Base-by-base conservation (phyloP, 1,140 invertebrate genomes). In the Drosophila sechellia region DNA sequence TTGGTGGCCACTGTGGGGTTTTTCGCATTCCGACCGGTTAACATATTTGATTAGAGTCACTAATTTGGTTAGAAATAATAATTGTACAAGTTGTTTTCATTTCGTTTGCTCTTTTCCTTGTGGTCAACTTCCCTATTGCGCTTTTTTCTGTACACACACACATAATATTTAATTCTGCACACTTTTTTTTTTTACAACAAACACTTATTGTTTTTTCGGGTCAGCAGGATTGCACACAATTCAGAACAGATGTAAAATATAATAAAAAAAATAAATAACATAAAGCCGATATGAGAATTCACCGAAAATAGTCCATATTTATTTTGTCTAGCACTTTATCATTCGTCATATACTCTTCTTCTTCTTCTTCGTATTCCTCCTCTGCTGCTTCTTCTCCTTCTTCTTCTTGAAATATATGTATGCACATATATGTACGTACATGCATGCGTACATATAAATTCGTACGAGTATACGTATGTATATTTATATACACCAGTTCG, bases 251-350 rank as follows among this genome's bases (percentile, higher is more conserved):
- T 20, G 22, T 11, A 60, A 60, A 35, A 55, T 37, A 55, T 37
- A 55, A 6, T 17, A 50, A 56, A 56, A 60, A 54, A 61, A 60
- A 61, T 11, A 61, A 42, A 31, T 31, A 31, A 31, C 27, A 31
- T 31, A 27, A 37, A 52, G 40, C 60, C 52, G 43, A 50, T 77
- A 63, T 60, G 2, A 40, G 54, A 59, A 58, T 61, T 61, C 59
- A 58, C 64, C 20, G 35, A 48, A 15, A 65, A 39, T 46, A 27
- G 57, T 48, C 13, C 57, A 63, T 46, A 45, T 65, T 64, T 65
- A 65, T 71, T 56, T 71, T 72, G 48, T 59, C 17, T 72, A 60
- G 46, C 69, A 72, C 65, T 72, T 71, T 53, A 70, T 71, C 69
- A 49, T 70, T 70, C 65, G 45, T 71, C 45, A 70, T 58, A 52